phyloP scores from a whole-genome alignment of 2,888 invertebrate genomes.

The Caenorhabditis sp. region DNA sequence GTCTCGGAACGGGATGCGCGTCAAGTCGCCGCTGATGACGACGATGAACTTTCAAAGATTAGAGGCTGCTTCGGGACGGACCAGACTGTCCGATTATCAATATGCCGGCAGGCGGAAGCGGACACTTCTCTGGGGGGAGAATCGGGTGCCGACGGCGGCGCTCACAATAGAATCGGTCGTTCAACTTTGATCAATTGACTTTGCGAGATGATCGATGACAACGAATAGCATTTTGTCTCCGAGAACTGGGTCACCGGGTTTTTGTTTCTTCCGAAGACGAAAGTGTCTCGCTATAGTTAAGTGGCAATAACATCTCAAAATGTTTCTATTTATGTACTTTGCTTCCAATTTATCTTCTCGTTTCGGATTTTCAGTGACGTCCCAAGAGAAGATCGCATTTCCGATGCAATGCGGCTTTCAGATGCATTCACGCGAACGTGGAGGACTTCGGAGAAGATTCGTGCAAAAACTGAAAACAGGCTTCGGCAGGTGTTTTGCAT shows the following conservation, averaged over 20 bases:
- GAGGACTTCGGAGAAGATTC: background rate
- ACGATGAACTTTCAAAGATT: slow-evolving; percentile 50
- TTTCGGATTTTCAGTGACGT: too few relatives aligned
- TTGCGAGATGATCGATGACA: slow-evolving; percentile 5
- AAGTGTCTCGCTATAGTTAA: too few relatives aligned
- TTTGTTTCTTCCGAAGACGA: background rate
- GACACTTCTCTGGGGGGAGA: background rate
- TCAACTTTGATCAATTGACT: slow-evolving; percentile 49
- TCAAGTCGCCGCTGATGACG: slow-evolving; percentile 42
- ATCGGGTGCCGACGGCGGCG: background rate
- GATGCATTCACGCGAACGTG: background rate
- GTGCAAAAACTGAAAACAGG: background rate
- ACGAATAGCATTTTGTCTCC: background rate
- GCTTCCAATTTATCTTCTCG: too few relatives aligned
- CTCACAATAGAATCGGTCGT: slow-evolving; percentile 19
- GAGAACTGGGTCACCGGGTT: slow-evolving; percentile 17
- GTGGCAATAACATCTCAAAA: too few relatives aligned
- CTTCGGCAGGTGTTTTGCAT: background rate
- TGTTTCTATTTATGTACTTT: too few relatives aligned
- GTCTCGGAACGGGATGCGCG: slow-evolving; percentile 19
- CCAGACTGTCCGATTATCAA: slow-evolving; percentile 11
- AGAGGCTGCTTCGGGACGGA: slow-evolving; percentile 4
- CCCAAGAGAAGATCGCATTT: too few relatives aligned
- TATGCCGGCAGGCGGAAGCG: background rate
- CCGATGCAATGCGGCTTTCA: too few relatives aligned